Evolutionary conservation across 1,140 invertebrate species (phyloP).

Genomic region (Drosophila pseudoananassae): DNA sequence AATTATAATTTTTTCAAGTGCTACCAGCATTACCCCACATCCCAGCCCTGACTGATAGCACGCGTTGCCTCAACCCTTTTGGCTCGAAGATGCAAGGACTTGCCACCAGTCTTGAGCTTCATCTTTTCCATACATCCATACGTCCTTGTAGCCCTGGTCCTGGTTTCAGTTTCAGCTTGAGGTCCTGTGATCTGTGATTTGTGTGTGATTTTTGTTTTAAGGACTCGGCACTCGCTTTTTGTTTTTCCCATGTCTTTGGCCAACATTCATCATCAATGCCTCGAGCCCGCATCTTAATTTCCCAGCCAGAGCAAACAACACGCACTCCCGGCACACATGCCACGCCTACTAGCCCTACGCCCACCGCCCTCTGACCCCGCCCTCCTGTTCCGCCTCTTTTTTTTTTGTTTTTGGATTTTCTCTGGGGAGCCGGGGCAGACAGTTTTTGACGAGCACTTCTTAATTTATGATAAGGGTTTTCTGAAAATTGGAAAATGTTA

Average conservation of each 20-base stretch:
- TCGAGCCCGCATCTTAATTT: slow-evolving; percentile 76
- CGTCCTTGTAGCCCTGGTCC: background rate
- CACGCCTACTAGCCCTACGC: slow-evolving; percentile 4
- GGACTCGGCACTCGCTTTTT: slow-evolving; percentile 4
- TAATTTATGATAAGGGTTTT: slow-evolving; percentile 84
- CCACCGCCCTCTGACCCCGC: background rate
- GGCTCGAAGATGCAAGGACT: slow-evolving; percentile 13
- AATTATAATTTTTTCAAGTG: slow-evolving; percentile 5
- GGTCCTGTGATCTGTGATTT: slow-evolving; percentile 69
- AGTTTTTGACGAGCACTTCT: slow-evolving; percentile 83
- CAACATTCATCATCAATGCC: slow-evolving; percentile 71
- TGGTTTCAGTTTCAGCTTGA: background rate
- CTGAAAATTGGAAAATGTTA: slow-evolving; percentile 83
- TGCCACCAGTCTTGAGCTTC: background rate
- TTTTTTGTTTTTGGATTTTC: slow-evolving; percentile 3
- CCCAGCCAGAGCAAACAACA: slow-evolving; percentile 64
- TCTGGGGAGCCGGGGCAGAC: slow-evolving; percentile 64
- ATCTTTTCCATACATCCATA: slow-evolving; percentile 4
- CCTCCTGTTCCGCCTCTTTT: background rate
- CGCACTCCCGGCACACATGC: slow-evolving; percentile 37
- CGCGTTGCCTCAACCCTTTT: slow-evolving; percentile 45
- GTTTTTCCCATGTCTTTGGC: slow-evolving; percentile 18
- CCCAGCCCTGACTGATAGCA: slow-evolving; percentile 9
- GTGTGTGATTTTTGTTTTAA: slow-evolving; percentile 57
- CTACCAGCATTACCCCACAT: background rate